A percentile compares a stretch with the other conserved stretches of the same genome.
These are phyloP conservation scores for Entomobrya proxima DNA, from an alignment of 2,888 invertebrate genomes.

Conservation along the genomic window DNA sequence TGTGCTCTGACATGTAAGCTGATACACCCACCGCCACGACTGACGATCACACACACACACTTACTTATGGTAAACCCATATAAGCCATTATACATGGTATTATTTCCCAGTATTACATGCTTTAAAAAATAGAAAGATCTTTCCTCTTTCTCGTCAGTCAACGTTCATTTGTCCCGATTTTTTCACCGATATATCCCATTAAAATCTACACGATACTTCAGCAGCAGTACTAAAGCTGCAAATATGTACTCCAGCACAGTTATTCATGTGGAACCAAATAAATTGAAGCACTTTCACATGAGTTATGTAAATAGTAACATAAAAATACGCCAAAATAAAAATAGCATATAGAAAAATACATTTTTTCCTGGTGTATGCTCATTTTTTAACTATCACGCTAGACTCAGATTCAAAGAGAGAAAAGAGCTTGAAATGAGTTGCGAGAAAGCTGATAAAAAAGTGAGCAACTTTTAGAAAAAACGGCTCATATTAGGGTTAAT, in stretches of 20 bases:
- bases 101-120: conserved; percentile 9
- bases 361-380: neutral
- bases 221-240: conserved; percentile 22
- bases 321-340: neutral
- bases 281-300: conserved; percentile 16
- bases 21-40: conserved; percentile 44
- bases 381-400: conserved; percentile 70
- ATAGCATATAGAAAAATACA: neutral
- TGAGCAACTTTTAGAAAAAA: conserved; percentile 62
- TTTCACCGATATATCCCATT: conserved; percentile 47
- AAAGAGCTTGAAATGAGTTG: conserved; percentile 70
- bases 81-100: neutral
- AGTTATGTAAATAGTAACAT: conserved; percentile 20
- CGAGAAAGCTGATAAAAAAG: conserved; percentile 68
- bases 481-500: conserved; percentile 73
- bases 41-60: conserved; percentile 6
- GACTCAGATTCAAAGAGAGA: conserved; percentile 73
- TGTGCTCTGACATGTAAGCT: conserved; percentile 11
- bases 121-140: conserved; percentile 21
- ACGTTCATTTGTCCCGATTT: conserved; percentile 47
- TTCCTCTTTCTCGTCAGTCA: conserved; percentile 43
- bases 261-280: neutral
- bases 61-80: neutral
- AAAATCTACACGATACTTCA: conserved; percentile 8
- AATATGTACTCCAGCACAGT: neutral